Conservation (phyloP, 2,888 invertebrate genomes). For the Cantharis lateralis region DNA sequence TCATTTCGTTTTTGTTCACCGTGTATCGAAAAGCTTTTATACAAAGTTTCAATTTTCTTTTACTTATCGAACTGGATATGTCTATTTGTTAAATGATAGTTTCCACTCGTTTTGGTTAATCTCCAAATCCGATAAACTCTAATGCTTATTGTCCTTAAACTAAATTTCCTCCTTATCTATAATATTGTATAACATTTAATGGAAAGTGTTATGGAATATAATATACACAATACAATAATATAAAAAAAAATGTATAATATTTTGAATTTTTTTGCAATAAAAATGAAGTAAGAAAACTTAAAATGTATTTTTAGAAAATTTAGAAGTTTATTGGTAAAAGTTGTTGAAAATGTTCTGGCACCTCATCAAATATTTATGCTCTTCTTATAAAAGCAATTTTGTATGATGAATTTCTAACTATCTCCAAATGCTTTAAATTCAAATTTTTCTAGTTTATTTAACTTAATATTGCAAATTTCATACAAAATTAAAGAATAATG, state of each 20-base stretch:
- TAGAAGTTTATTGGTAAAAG: slow-evolving; percentile 9
- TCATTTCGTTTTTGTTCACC: neutral
- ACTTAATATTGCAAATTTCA: neutral
- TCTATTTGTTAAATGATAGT: neutral
- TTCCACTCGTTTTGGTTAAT: neutral
- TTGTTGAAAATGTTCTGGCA: slow-evolving; percentile 13
- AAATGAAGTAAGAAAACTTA: slow-evolving; percentile 7
- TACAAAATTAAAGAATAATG: neutral
- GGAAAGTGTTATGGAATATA: neutral
- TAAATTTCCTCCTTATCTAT: neutral
- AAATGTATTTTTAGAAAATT: slow-evolving; percentile 12
- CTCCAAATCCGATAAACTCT: neutral
- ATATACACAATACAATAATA: neutral
- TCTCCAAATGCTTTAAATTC: neutral
- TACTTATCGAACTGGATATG: neutral
- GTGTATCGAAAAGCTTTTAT: neutral
- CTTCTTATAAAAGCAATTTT: slow-evolving; percentile 3
- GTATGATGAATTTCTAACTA: slow-evolving; percentile 9
- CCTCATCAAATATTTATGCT: slow-evolving; percentile 18
- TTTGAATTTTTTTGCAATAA: neutral
- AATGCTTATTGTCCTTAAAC: neutral
- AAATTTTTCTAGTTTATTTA: slow-evolving; percentile 4
- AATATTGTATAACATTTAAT: neutral
- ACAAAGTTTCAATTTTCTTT: neutral
- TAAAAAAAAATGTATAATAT: neutral